Base-by-base conservation (phyloP, 2,888 invertebrate species). In the Oscheius sp. region DNA sequence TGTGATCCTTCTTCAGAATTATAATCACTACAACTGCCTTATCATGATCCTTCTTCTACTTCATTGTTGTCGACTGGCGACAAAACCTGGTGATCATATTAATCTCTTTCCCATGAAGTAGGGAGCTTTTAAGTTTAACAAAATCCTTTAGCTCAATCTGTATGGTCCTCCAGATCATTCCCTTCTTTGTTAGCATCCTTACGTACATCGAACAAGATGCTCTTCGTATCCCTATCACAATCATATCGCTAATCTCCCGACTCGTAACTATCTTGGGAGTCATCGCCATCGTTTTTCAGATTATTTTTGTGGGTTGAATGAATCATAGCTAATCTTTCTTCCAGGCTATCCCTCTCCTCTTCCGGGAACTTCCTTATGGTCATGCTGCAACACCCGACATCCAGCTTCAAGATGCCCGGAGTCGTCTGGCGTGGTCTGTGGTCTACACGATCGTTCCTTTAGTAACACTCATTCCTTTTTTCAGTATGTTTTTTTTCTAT, bases 51-150 rank as follows among this genome's bases (percentile, higher is more conserved):
- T 72, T 2, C 63, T 76, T 2, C 50, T 76, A 2, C 51, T 77
- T 6, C 72, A 77, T 51, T 77, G 77, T 38, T 73, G 73, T 22
- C 38, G 71, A 22, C 49, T 77, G n/a, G 72, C 73, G 26, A 72
- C 70, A 3, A 28, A 68, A 14, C 70, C 71, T 0, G 72, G 69
- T 1, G 74, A 74, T 44, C 59, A 70, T 12, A 73, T 77, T 57
- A 74, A 73, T 59, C 75, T 70, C 14, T 75, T 77, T 49, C 77
- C 77, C 20, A 71, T 71, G 3, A 77, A 73, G 77, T 77, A 33
- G 47, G 65, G n/a, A 4, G 4, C 12, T 3, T 41, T 12, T 3
- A 4, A 4, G 41, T 41, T 41, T 41, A 14, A 32, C 14, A 1
- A 1, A 28, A 41, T 56, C 20, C 20, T 73, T 56, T 67, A 77